A percentile compares a stretch with the other conserved stretches of the same genome.
These are phyloP conservation scores for Drosophila eohydei DNA, from an alignment of 2,888 invertebrate species.

Conservation along the genomic window DNA sequence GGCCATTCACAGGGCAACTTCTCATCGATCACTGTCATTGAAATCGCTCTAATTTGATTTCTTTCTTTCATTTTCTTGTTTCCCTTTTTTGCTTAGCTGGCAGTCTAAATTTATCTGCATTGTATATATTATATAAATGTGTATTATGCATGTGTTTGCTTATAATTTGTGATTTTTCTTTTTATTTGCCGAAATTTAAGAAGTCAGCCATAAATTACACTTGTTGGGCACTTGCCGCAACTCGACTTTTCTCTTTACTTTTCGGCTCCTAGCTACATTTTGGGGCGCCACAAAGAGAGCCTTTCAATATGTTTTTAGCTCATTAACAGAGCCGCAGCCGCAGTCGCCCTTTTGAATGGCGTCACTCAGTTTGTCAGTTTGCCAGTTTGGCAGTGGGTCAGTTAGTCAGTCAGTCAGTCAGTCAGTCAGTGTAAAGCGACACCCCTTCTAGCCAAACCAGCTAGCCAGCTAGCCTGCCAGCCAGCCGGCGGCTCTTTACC, in stretches of 20 bases:
- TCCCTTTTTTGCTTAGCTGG: conserved; percentile 59
- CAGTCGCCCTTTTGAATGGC: conserved; percentile 40
- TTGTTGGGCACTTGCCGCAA: conserved; percentile 58
- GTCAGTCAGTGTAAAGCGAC: conserved; percentile 21
- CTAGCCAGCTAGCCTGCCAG: background rate
- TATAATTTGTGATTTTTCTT: conserved; percentile 58
- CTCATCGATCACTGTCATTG: background rate
- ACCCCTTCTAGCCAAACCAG: conserved; percentile 15
- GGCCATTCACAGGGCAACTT: conserved; percentile 8
- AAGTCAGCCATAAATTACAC: conserved; percentile 69
- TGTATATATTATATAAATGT: conserved; percentile 16
- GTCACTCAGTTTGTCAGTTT: conserved; percentile 46
- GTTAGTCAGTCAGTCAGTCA: conserved; percentile 11
- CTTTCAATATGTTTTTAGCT: conserved; percentile 71
- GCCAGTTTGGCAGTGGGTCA: conserved; percentile 10
- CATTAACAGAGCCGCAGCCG: conserved; percentile 62
- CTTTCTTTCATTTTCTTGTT: conserved; percentile 16
- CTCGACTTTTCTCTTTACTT: conserved; percentile 30
- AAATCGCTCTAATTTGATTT: conserved; percentile 14
- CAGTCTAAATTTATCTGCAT: conserved; percentile 57
- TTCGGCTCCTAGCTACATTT: conserved; percentile 7
- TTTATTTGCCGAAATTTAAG: conserved; percentile 65
- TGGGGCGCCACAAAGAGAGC: conserved; percentile 34
- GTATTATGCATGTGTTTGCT: conserved; percentile 34
- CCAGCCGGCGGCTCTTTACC: conserved; percentile 47